Evolutionary conservation across 2,113 vertebrate species (phyloP).

Genomic region (Xiphophorus hellerii): DNA sequence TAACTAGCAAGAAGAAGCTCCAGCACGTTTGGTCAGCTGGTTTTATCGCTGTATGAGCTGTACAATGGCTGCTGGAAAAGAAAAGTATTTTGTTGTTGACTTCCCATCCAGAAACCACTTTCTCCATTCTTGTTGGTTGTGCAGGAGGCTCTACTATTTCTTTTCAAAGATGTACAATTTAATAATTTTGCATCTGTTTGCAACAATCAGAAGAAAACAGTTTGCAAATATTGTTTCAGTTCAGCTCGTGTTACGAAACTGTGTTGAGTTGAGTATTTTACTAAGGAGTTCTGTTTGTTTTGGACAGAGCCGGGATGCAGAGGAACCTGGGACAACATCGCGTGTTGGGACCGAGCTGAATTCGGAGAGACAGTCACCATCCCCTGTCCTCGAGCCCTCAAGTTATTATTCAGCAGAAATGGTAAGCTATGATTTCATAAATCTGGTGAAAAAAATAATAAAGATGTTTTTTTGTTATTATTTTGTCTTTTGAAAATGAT

Average conservation of each 20-base stretch:
- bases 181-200: too few relatives aligned
- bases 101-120: too few relatives aligned
- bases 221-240: background rate
- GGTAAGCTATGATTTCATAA: slow-evolving; percentile 37
- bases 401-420: slow-evolving; percentile 57
- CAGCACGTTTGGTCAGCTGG: too few relatives aligned
- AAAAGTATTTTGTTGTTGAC: too few relatives aligned
- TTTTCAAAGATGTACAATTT: too few relatives aligned
- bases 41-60: too few relatives aligned
- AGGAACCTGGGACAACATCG: slow-evolving; percentile 65
- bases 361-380: slow-evolving; percentile 59
- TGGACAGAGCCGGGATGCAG: slow-evolving; percentile 67
- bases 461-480: background rate
- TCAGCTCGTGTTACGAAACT: background rate
- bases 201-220: too few relatives aligned
- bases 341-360: slow-evolving; percentile 64
- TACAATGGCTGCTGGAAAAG: too few relatives aligned
- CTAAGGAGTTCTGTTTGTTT: background rate
- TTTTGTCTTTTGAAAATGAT: too few relatives aligned
- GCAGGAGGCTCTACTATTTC: too few relatives aligned
- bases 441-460: background rate
- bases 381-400: slow-evolving; percentile 64
- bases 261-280: background rate
- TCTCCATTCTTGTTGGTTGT: too few relatives aligned
- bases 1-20: too few relatives aligned